Conservation (phyloP, 1,140 invertebrate genomes). For the Drosophila repleta region DNA sequence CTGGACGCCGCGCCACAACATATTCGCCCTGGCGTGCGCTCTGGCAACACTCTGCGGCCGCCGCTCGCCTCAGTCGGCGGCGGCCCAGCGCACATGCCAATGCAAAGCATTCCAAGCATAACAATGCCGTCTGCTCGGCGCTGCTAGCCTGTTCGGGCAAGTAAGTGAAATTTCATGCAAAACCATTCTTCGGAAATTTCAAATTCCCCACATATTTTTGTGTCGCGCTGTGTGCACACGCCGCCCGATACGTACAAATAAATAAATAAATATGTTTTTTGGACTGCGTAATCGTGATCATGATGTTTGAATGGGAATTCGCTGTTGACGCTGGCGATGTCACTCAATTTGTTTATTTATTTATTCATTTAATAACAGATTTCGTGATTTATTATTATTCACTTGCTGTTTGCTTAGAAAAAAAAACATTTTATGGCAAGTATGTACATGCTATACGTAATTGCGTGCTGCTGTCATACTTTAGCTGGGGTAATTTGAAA, state of each 20-base stretch:
- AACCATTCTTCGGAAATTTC: slow-evolving; percentile 80
- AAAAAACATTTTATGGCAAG: too few species aligned
- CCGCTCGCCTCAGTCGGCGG: slow-evolving; percentile 24
- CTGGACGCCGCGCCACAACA: slow-evolving; percentile 29
- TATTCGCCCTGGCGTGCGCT: slow-evolving; percentile 31
- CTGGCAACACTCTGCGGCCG: slow-evolving; percentile 39
- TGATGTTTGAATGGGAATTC: slow-evolving; percentile 26
- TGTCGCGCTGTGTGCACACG: slow-evolving; percentile 40
- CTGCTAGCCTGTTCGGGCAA: slow-evolving; percentile 74
- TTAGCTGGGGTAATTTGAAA: too few species aligned
- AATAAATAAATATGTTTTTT: slow-evolving; percentile 7
- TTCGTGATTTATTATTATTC: too few species aligned
- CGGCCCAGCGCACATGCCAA: too few species aligned
- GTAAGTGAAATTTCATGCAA: slow-evolving; percentile 83
- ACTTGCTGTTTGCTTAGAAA: too few species aligned
- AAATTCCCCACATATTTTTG: slow-evolving; percentile 78
- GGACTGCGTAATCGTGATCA: slow-evolving; percentile 29
- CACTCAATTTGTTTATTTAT: neutral
- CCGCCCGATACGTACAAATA: neutral
- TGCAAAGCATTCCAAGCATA: slow-evolving; percentile 73
- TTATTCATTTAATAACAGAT: neutral
- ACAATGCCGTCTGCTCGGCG: slow-evolving; percentile 68
- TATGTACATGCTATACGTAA: too few species aligned
- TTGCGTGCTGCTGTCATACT: too few species aligned
- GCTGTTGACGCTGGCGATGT: neutral